Evolutionary conservation across 37 sponge, comb jelly and placozoan species (phyloP).

Genomic region (Amphimedon queenslandica): DNA sequence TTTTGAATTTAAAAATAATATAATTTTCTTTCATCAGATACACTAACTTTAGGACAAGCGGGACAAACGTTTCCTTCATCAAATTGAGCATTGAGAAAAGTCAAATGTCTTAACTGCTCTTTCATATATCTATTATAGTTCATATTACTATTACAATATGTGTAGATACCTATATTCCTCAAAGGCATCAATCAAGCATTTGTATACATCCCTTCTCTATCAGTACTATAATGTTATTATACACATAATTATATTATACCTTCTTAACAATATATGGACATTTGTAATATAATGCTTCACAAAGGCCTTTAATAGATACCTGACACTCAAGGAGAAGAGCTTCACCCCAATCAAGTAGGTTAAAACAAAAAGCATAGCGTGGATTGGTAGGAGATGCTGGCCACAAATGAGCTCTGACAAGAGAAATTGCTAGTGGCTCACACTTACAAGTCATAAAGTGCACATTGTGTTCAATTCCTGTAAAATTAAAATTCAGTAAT

Average conservation of each 20-base stretch:
- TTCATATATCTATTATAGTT: constrained; percentile 18
- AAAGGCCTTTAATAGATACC: constrained; percentile 19
- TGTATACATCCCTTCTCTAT: constrained; percentile 1
- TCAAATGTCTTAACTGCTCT: constrained; percentile 4
- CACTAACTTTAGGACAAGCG: constrained; percentile 12
- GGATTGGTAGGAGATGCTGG: constrained; percentile 17
- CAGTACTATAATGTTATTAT: background rate
- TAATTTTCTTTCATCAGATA: background rate
- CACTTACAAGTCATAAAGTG: background rate
- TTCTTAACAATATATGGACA: constrained; percentile 1
- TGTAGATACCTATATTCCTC: constrained; percentile 23
- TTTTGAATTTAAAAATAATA: background rate
- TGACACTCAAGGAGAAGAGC: constrained; percentile 20
- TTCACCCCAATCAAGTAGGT: constrained; percentile 18
- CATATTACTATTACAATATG: background rate
- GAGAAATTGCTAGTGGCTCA: constrained; percentile 9
- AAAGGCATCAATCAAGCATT: constrained; percentile 13
- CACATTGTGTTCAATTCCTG: constrained; percentile 10
- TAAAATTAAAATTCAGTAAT: background rate
- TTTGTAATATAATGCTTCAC: background rate
- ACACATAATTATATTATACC: background rate
- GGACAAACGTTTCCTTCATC: constrained; percentile 29
- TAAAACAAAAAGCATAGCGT: constrained; percentile 11
- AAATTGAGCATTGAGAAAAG: background rate
- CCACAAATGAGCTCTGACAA: constrained; percentile 21